Evolutionary conservation across 2,113 vertebrate genomes (phyloP), one percentile per base, ranked within the genome.

Genomic region (Cinclus mexicanus): DNA sequence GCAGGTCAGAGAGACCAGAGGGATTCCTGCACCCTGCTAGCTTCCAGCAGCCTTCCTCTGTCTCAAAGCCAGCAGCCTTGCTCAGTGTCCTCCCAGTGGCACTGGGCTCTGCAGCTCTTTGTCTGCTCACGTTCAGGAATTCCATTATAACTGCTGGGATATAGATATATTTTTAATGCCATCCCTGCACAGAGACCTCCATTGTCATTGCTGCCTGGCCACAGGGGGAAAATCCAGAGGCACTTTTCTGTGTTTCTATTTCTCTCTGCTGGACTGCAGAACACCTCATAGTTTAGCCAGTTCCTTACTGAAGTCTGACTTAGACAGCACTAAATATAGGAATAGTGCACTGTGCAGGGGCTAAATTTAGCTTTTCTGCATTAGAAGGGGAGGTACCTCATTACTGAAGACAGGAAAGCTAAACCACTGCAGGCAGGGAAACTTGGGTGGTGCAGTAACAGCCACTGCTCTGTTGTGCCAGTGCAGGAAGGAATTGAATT

Each of bases 341-440:
- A 94, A 90, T 61, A 60, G 87, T 96, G 84, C 76, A 63, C 79
- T 95, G 92, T 84, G 92, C 93, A 85, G 63, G 56, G 64, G 47
- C 94, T 97, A 97, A 96, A 96, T 97, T 94, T 97, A 97, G 92
- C 82, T 91, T 57, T 95, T 72, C 89, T 95, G 93, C 69, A 93
- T 93, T 94, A 85, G 84, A 84, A 95, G 76, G 90, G 87, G 90
- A 83, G 91, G 85, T 85, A 50, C 39, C 76, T 91, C 4, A 1
- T 65, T 91, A 67, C 87, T 84, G 87, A 18, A 50, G 94, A 70
- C 94, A 83, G 64, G 53, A 52, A 64, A 57, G 55, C 78, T 92
- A 95, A 91, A 80, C 65, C 82, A 91, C 89, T 83, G 87, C 93
- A 95, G 79, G 53, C 94, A 86, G 71, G 57, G 76, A 92, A 83